Conservation (phyloP, 2,797 vertebrate species). For the Peromyscus nudipes region DNA sequence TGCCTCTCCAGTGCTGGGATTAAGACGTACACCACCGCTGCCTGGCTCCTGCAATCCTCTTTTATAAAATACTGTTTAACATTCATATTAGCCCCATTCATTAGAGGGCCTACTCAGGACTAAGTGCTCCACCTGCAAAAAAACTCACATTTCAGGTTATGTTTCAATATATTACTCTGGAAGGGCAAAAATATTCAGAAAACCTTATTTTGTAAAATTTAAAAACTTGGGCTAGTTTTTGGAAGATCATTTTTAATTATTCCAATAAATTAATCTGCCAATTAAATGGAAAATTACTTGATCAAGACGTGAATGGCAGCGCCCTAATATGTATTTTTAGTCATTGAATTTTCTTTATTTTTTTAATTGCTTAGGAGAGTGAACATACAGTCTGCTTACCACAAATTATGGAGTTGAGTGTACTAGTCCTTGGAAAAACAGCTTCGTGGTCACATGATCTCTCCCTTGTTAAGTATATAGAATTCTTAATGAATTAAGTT, state of each 20-base stretch:
- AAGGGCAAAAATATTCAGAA: neutral
- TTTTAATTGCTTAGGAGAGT: neutral
- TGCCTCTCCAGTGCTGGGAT: too few species aligned
- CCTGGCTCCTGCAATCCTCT: neutral
- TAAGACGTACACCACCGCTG: too few species aligned
- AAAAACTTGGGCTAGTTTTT: neutral
- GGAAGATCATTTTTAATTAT: neutral
- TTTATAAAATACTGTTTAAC: neutral
- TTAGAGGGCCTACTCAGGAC: too few species aligned
- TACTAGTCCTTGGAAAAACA: neutral
- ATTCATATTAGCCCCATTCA: neutral
- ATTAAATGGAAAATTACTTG: neutral
- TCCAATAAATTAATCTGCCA: neutral
- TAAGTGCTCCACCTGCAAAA: neutral
- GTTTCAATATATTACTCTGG: neutral
- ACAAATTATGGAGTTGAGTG: too few species aligned
- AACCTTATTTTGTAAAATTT: neutral
- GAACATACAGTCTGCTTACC: neutral
- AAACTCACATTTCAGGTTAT: neutral
- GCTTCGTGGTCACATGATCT: too few species aligned
- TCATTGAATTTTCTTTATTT: neutral
- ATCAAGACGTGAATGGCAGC: neutral
- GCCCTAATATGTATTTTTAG: neutral
- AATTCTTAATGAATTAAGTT: constrained; percentile 15
- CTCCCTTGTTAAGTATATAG: too few species aligned